A percentile compares a stretch with the other conserved stretches of the same genome.
Evolutionary conservation across 2,797 vertebrate species (phyloP).

Genomic region (Phataginus tetradactyla): DNA sequence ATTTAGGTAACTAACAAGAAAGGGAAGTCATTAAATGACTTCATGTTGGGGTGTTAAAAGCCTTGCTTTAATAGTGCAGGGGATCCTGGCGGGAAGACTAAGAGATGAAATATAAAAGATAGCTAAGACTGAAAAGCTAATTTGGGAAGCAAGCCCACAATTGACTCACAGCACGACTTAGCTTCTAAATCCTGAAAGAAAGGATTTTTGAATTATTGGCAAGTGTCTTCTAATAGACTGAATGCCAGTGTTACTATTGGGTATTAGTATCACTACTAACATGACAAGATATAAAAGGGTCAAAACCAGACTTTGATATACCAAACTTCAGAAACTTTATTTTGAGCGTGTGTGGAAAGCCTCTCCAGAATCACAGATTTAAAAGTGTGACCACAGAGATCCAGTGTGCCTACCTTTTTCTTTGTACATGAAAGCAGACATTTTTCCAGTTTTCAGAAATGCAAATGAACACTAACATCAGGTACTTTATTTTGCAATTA

Average conservation of each 20-base stretch:
- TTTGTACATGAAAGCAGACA: conserved; percentile 63
- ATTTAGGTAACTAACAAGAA: conserved; percentile 38
- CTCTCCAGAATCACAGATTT: neutral
- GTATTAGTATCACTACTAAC: conserved; percentile 1
- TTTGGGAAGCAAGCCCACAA: conserved; percentile 12
- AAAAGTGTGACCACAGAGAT: neutral
- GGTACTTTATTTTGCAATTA: conserved; percentile 52
- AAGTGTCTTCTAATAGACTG: conserved; percentile 8
- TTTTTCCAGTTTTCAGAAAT: conserved; percentile 33
- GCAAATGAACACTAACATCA: conserved; percentile 58
- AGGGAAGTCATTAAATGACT: conserved; percentile 18
- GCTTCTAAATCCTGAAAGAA: conserved; percentile 48
- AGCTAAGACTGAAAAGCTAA: conserved; percentile 25
- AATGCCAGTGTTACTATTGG: conserved; percentile 7
- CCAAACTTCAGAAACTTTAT: conserved; percentile 39
- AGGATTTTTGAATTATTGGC: conserved; percentile 13
- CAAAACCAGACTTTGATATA: conserved; percentile 47
- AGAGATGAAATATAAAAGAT: conserved; percentile 17
- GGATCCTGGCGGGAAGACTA: conserved; percentile 32
- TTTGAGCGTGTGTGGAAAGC: neutral
- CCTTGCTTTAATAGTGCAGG: conserved; percentile 14
- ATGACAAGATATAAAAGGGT: conserved; percentile 44
- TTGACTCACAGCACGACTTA: conserved; percentile 20
- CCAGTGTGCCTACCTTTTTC: neutral
- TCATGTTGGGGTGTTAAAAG: conserved; percentile 43